These are phyloP conservation scores for Cyprinus carpio DNA, from an alignment of 2,113 vertebrate genomes.

Conservation along the genomic window DNA sequence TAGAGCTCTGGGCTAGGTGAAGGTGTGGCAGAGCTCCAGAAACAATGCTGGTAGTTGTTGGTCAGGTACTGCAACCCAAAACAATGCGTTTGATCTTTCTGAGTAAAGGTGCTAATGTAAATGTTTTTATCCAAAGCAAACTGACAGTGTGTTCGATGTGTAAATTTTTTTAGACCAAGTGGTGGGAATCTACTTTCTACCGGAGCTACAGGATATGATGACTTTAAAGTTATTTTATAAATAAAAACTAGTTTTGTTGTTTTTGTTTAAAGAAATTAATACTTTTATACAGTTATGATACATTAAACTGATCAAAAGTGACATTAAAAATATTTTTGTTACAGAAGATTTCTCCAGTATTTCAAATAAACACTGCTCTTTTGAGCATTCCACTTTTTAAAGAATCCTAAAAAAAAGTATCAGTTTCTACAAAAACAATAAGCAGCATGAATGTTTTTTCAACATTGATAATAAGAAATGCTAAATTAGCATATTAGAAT, in stretches of 20 bases:
- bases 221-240: too few relatives aligned
- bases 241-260: too few relatives aligned
- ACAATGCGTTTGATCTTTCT: neutral
- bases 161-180: neutral
- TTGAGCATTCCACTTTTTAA: neutral
- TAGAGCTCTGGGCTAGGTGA: neutral
- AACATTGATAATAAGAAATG: neutral
- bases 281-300: neutral
- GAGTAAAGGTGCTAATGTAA: neutral
- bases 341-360: neutral
- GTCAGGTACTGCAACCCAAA: constrained; percentile 12
- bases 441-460: neutral
- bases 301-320: neutral
- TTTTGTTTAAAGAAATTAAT: neutral
- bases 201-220: too few relatives aligned
- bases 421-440: neutral
- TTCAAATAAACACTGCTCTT: neutral
- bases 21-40: constrained; percentile 14
- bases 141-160: neutral
- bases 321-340: neutral
- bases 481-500: neutral
- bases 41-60: constrained; percentile 18
- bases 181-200: neutral
- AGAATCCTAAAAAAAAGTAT: neutral
- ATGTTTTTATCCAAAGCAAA: neutral